Base-by-base conservation (phyloP, 2,113 vertebrate genomes). In the Pterocles burchelli region DNA sequence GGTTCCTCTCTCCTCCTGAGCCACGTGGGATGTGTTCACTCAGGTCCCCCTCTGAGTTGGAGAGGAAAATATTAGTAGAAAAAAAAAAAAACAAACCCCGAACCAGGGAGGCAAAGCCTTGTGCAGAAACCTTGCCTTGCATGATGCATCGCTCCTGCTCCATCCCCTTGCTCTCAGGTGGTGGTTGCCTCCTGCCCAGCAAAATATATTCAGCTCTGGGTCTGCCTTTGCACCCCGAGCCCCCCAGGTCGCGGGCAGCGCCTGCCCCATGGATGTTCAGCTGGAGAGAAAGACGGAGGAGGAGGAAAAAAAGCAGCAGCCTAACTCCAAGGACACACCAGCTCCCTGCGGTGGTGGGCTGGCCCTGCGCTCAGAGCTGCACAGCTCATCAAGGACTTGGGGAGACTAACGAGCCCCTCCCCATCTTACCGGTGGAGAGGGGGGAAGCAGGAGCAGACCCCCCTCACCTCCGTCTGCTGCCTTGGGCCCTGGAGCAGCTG, bases 321-420 rank as follows among this genome's bases (percentile, higher is more conserved):
- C 1, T 28, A 55, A 80, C 34, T 85, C 38, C 49, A 33, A 61
- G 86, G 79, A 67, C 1, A 0, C 11, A 5, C 7, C 38, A 18
- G 28, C 45, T 93, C n/a, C 12, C 6, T 72, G 71, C 57, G 43
- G 52, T 1, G 6, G 22, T 33, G 52, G 52, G 57, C 33, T 57
- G 73, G 28, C 18, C 48, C 63, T 2, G 2, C 1, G 13, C 34
- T 62, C 48, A 17, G 54, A 1, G 18, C 43, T 79, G 48, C 33
- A 11, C 1, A 2, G 59, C 58, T 82, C 4, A 0, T 67, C 31
- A 45, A 76, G 68, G 80, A 19, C 71, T 43, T 0, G 0, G 0
- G 28, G 75, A 48, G 19, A 17, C 16, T 73, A 52, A 79, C 2
- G 19, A 68, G 57, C 22, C 29, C 31, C 52, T 55, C 72, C 2